Evolutionary conservation across 2,797 vertebrate species (phyloP).

Genomic region (Liasis olivaceus): DNA sequence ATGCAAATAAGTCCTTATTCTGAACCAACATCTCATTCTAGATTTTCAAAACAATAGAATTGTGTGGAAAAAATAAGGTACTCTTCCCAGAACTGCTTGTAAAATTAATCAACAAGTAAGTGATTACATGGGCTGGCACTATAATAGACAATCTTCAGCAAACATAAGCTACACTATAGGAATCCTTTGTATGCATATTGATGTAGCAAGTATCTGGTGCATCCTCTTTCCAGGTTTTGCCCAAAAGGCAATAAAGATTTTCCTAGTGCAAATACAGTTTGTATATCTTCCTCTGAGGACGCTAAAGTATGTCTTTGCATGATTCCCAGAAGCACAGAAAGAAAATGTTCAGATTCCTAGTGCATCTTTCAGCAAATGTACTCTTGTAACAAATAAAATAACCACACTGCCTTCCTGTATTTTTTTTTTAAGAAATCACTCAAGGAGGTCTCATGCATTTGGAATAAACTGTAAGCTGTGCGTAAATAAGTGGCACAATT

Average conservation of each 20-base stretch:
- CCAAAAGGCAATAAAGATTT: neutral
- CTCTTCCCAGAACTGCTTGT: neutral
- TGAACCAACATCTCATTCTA: neutral
- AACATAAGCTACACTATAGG: neutral
- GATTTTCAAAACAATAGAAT: neutral
- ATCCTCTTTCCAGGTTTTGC: neutral
- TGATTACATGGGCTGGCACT: neutral
- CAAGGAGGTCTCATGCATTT: neutral
- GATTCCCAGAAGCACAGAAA: neutral
- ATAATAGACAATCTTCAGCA: neutral
- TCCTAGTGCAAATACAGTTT: neutral
- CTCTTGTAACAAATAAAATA: too few relatives aligned
- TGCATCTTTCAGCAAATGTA: neutral
- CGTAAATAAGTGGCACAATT: neutral
- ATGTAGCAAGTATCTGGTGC: neutral
- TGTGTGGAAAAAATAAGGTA: neutral
- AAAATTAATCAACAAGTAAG: neutral
- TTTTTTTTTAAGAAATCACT: neutral
- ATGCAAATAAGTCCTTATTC: neutral
- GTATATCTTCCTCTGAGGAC: neutral
- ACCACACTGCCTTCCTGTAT: neutral
- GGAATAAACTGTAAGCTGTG: neutral
- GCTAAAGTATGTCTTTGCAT: neutral
- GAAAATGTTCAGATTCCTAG: neutral
- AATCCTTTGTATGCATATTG: neutral